Evolutionary conservation across 92 coral and sea anemone species (phyloP).

Genomic region (Heteractis magnifica): DNA sequence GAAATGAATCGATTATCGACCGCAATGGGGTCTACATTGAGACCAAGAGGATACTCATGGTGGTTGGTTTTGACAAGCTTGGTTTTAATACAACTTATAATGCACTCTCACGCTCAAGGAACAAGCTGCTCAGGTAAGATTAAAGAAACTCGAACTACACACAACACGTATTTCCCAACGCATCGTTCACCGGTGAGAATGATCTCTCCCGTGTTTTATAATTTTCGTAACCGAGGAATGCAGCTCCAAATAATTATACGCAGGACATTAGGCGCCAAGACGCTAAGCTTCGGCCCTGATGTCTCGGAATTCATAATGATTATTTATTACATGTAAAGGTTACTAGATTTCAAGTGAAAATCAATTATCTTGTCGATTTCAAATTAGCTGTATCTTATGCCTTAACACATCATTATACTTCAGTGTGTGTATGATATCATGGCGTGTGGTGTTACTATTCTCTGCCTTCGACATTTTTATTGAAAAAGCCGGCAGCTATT

Average conservation of each 20-base stretch:
- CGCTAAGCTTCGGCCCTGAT: constrained; percentile 2
- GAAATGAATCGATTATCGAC: constrained; percentile 1
- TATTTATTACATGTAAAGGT: constrained; percentile 7
- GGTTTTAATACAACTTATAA: constrained; percentile 5
- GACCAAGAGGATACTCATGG: constrained; percentile 14
- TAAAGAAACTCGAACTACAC: neutral
- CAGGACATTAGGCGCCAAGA: constrained; percentile 1
- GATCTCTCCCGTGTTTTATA: neutral
- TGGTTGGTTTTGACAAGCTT: constrained; percentile 20
- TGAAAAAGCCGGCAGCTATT: constrained; percentile 20
- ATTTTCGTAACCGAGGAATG: constrained; percentile 30
- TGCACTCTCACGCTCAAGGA: constrained; percentile 12
- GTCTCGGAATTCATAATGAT: constrained; percentile 24
- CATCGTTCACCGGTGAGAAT: neutral
- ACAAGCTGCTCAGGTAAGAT: constrained; percentile 26
- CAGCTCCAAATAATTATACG: neutral
- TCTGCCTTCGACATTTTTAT: neutral
- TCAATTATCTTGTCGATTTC: constrained; percentile 28
- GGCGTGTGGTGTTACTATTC: constrained; percentile 38
- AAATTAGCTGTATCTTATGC: constrained; percentile 2
- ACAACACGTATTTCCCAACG: neutral
- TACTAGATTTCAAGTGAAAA: constrained; percentile 23
- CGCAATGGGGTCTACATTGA: constrained; percentile 25
- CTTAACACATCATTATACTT: constrained; percentile 7
- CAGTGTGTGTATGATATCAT: constrained; percentile 22